Base-by-base conservation (phyloP, 1,140 invertebrate genomes). In the Drosophila lacteicornis region DNA sequence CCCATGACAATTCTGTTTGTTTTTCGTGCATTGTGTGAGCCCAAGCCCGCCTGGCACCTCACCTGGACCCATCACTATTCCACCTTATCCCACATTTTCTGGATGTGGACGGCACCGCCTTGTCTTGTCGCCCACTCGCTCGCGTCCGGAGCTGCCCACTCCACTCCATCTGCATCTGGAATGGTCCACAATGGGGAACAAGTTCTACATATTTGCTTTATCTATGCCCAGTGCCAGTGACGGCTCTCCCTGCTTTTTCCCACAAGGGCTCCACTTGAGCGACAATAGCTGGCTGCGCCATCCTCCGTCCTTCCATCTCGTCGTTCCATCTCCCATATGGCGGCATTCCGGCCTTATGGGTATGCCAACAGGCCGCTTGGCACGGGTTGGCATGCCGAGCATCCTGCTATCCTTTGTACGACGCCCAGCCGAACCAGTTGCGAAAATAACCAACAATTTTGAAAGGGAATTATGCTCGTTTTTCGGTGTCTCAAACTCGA, bases 1-100 rank as follows among this genome's bases (percentile, higher is more conserved):
- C 85, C 86, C 85, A 88, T 88, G 85, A 88, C 85, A 88, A 88
- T 88, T 88, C 81, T 90, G 85, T 88, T 88, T 88, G 85, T 79
- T 88, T 88, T 88, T 90, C 85, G 85, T 88, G 85, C 63, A 84
- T 88, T 90, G 85, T 90, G 85, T 88, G 78, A 65, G 63, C 60
- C 60, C 61, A 40, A 68, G 49, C 33, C 47, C 82, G 55, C 38
- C 75, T 79, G 83, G 83, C 63, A 80, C 77, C 77, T 71, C 55
- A 59, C 74, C 46, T 80, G 58, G 57, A 42, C 53, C 22, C 33
- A 50, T 53, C 53, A 43, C 36, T 50, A 40, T 15, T 30, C 38
- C 66, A 36, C 65, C 49, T 56, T 69, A 70, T 70, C 59, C 65
- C 65, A 67, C 65, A 67, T 49, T 57, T 38, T 70, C 22, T 70